Evolutionary conservation across 2,888 invertebrate genomes (phyloP), one percentile per base, ranked within the genome.

Genomic region (Pseudococcus jackbeardsleyi): DNA sequence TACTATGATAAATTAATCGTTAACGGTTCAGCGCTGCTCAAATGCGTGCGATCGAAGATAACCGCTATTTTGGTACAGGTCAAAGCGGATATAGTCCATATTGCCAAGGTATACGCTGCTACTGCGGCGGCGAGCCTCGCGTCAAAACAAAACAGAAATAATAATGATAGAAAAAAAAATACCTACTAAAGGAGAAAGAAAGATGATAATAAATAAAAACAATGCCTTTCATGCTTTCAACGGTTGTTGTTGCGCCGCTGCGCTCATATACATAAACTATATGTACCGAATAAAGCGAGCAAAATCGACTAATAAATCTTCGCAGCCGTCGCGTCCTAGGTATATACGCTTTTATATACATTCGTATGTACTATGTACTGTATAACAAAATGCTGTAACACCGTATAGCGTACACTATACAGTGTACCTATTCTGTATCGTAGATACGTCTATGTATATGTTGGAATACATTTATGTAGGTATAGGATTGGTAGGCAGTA

Each of bases 1-100:
- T 82, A 82, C 79, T 42, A 42, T 82, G 79, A 82, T 82, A 46
- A 82, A 82, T 82, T 82, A 82, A 82, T 82, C 79, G 79, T 82
- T 82, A 82, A 82, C 79, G 79, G 79, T 82, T 82, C 79, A 12
- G 46, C 79, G 42, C 42, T 9, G 79, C 46, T 82, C 6, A 82
- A 82, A 82, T 82, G 79, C 79, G 42, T 82, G 46, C 46, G 42
- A 46, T 82, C 79, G 42, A 17, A 82, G 79, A 82, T 82, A 82
- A 82, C 79, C 42, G 79, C 79, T 42, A 82, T 82, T 82, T 82
- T 82, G 19, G 79, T 46, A 19, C 33, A 82, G 79, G 79, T 82
- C 79, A 82, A 46, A 19, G 79, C 72, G 72, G 72, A 72, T 72
- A 72, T 72, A 72, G 72, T 72, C 72, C 72, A 72, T 12, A 22